These are phyloP conservation scores for Pseudonaja textilis DNA, from an alignment of 2,113 vertebrate species.

Conservation along the genomic window DNA sequence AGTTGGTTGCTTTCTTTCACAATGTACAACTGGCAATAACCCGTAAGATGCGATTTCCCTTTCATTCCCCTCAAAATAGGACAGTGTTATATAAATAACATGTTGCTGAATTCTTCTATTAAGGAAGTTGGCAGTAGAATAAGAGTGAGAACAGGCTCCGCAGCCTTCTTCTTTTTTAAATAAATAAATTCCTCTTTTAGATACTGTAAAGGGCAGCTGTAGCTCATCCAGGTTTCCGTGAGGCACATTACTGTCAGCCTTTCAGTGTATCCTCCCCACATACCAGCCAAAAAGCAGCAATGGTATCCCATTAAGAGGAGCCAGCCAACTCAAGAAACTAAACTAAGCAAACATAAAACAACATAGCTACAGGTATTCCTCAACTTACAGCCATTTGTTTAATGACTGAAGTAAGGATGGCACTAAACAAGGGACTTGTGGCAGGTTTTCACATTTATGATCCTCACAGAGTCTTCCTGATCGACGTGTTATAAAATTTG, in stretches of 20 bases:
- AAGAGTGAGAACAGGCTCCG: background rate
- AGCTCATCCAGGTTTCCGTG: too few species aligned
- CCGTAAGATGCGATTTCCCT: background rate
- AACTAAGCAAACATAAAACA: background rate
- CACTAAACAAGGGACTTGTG: too few species aligned
- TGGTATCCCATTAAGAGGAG: background rate
- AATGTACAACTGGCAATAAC: background rate
- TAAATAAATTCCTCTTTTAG: background rate
- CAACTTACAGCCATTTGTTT: too few species aligned
- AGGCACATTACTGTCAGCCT: background rate
- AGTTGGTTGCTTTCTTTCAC: background rate
- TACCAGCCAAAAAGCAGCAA: background rate
- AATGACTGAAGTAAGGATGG: too few species aligned
- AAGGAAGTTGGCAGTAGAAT: background rate
- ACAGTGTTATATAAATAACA: slow-evolving; percentile 18
- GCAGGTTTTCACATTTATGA: background rate
- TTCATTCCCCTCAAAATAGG: background rate
- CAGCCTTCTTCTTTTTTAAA: background rate
- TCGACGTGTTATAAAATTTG: background rate
- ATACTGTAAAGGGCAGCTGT: background rate
- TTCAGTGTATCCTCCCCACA: too few species aligned
- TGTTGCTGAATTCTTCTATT: background rate
- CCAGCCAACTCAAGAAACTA: background rate
- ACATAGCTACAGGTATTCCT: background rate
- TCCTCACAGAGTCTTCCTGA: background rate